These are phyloP conservation scores for Falco concolor DNA, from an alignment of 2,797 vertebrate species.

Conservation along the genomic window DNA sequence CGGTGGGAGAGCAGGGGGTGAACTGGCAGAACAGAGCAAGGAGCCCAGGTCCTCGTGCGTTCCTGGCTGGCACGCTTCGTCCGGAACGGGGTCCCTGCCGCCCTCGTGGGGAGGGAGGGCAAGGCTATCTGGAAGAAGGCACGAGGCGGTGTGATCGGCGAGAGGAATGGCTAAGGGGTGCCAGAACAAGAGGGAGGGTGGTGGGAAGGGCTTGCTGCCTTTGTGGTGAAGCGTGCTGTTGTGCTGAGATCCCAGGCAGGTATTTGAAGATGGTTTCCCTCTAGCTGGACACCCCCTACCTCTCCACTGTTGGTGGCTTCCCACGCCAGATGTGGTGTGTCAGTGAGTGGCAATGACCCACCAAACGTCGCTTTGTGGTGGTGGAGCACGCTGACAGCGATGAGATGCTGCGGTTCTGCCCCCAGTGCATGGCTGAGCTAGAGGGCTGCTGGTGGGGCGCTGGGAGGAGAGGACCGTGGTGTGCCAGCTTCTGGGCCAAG, in stretches of 20 bases:
- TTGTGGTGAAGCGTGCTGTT: not conserved
- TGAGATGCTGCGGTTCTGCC: not conserved
- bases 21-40: not conserved
- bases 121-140: not conserved
- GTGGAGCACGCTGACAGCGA: not conserved
- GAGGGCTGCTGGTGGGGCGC: not conserved
- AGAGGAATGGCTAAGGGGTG: not conserved
- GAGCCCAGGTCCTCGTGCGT: rapidly evolving
- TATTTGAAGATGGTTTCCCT: not conserved
- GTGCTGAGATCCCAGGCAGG: not conserved
- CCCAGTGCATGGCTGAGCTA: not conserved
- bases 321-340: rapidly evolving
- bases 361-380: not conserved
- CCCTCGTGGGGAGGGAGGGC: not conserved
- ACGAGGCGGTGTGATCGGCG: rapidly evolving
- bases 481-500: not conserved
- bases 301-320: rapidly evolving
- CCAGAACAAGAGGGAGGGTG: not conserved
- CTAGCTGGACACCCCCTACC: not conserved
- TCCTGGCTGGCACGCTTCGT: not conserved
- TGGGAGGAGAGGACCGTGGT: not conserved
- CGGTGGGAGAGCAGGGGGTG: not conserved
- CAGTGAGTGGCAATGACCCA: not conserved
- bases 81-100: not conserved
- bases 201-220: not conserved